Conservation (phyloP, 2,797 vertebrate species). For the Gambusia yucatana region DNA sequence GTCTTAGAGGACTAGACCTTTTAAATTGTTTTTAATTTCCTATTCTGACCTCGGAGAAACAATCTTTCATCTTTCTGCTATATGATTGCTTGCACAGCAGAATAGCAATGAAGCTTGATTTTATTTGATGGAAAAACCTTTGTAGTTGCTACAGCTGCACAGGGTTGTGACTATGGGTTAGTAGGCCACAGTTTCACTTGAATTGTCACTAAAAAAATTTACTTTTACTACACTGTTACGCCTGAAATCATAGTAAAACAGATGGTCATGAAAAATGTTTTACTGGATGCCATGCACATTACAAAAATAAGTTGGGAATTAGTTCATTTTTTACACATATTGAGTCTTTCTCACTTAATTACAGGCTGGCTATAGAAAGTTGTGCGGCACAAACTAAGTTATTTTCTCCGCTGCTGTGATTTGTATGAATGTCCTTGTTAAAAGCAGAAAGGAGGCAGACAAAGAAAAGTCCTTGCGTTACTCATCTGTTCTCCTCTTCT, state of each 20-base stretch:
- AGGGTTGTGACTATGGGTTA: background rate
- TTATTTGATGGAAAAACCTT: background rate
- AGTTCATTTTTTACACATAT: background rate
- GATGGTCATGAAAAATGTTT: background rate
- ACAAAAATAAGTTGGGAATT: background rate
- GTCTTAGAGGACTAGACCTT: background rate
- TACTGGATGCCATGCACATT: background rate
- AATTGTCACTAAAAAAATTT: background rate
- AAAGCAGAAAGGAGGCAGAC: background rate
- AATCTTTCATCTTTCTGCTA: background rate
- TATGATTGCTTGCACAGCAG: background rate
- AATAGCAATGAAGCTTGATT: background rate
- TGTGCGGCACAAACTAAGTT: background rate
- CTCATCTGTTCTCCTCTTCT: background rate
- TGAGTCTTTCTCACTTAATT: background rate
- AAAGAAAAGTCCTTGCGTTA: background rate
- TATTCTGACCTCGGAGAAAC: background rate
- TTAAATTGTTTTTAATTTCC: background rate
- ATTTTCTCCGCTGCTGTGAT: background rate
- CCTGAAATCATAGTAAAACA: background rate
- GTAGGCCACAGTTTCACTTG: background rate
- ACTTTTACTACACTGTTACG: background rate
- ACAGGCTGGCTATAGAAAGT: background rate
- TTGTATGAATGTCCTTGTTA: background rate
- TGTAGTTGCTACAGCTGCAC: background rate